A percentile compares a stretch with the other conserved stretches of the same genome.
These are phyloP conservation scores for Emydoidea blandingii DNA, from an alignment of 2,797 vertebrate genomes.

Conservation along the genomic window DNA sequence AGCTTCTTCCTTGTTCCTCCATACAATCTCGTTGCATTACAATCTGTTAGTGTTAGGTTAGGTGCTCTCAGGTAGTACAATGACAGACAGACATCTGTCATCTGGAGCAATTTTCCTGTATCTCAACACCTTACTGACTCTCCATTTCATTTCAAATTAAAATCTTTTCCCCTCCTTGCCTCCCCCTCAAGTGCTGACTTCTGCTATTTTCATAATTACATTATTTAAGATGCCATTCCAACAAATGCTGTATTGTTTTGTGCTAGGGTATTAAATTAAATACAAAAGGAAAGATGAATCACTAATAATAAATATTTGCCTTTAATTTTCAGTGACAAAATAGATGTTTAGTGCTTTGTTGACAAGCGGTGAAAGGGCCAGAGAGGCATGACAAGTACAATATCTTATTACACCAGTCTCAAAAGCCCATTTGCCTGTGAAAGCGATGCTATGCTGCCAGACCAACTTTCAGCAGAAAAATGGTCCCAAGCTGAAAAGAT, in stretches of 20 bases:
- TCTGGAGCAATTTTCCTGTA: not conserved
- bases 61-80: not conserved
- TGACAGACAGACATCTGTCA: not conserved
- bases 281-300: not conserved
- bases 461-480: constrained; percentile 7
- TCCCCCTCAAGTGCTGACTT: not conserved
- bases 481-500: not conserved
- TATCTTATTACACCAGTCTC: not conserved
- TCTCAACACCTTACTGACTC: not conserved
- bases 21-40: not conserved
- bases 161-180: not conserved
- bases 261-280: constrained; percentile 6
- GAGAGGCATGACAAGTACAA: not conserved
- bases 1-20: not conserved
- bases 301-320: constrained; percentile 3
- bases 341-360: not conserved
- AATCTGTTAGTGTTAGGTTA: not conserved
- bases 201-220: not conserved
- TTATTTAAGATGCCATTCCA: not conserved
- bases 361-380: not conserved
- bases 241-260: not conserved
- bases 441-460: not conserved
- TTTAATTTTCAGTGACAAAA: constrained; percentile 22
- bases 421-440: constrained; percentile 17
- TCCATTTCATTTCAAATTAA: not conserved